These are phyloP conservation scores for Lepus europaeus DNA, from an alignment of 2,113 vertebrate species.

Conservation along the genomic window DNA sequence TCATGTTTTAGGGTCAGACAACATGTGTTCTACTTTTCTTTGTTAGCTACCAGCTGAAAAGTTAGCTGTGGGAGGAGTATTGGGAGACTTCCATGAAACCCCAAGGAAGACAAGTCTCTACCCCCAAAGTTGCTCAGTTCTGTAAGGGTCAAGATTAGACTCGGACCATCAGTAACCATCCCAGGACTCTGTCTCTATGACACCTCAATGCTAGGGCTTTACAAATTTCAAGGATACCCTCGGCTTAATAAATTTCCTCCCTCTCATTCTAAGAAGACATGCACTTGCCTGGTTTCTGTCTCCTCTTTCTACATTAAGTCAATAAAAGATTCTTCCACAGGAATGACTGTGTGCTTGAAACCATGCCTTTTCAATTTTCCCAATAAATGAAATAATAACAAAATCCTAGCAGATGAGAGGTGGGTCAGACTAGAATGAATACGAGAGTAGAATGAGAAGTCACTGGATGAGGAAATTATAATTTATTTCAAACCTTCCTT, in stretches of 20 bases:
- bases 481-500: background rate
- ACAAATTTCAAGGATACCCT: background rate
- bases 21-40: background rate
- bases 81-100: background rate
- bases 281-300: background rate
- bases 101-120: background rate
- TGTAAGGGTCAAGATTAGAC: background rate
- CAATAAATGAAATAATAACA: slow-evolving; percentile 29
- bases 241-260: background rate
- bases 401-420: background rate
- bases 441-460: background rate
- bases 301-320: background rate
- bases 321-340: background rate
- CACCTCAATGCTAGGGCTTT: background rate
- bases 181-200: background rate
- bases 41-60: background rate
- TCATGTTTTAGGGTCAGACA: background rate
- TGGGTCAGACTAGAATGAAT: background rate
- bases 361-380: background rate
- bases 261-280: background rate
- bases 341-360: background rate
- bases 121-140: background rate
- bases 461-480: background rate
- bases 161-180: background rate
- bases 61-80: background rate